These are phyloP conservation scores for Lithosia quadra DNA, from an alignment of 2,888 invertebrate genomes.

Conservation along the genomic window DNA sequence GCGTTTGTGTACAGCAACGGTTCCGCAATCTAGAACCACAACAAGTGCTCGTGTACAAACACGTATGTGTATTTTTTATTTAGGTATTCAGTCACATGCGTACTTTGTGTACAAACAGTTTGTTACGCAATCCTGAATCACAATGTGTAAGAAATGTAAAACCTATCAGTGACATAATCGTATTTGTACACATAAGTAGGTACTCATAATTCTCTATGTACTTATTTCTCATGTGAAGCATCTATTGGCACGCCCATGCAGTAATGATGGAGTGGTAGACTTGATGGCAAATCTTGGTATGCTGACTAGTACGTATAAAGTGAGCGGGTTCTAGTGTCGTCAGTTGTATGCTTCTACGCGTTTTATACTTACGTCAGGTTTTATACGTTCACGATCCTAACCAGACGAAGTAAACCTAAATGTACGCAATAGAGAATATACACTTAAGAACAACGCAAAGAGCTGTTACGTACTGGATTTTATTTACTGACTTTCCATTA, in stretches of 20 bases:
- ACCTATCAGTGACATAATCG: neutral
- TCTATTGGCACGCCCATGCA: neutral
- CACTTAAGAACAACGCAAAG: slow-evolving; percentile 5
- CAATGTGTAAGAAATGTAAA: neutral
- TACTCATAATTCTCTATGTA: neutral
- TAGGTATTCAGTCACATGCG: neutral
- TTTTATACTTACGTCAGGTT: neutral
- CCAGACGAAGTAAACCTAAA: neutral
- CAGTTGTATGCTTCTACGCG: too few relatives aligned
- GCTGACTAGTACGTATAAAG: too few relatives aligned
- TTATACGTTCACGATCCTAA: too few relatives aligned
- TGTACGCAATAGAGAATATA: neutral
- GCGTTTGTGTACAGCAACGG: neutral
- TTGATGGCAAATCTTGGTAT: neutral
- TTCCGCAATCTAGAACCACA: neutral
- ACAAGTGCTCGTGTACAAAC: neutral
- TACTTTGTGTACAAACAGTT: neutral
- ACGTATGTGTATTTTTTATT: neutral
- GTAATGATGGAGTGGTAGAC: neutral
- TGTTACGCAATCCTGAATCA: neutral
- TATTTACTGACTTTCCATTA: slow-evolving; percentile 19
- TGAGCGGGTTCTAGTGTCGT: too few relatives aligned
- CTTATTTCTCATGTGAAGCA: neutral
- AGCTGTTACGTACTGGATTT: slow-evolving; percentile 6
- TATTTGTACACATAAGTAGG: neutral